Base-by-base conservation (phyloP, 1,140 invertebrate species). In the Aphidius ervi region DNA sequence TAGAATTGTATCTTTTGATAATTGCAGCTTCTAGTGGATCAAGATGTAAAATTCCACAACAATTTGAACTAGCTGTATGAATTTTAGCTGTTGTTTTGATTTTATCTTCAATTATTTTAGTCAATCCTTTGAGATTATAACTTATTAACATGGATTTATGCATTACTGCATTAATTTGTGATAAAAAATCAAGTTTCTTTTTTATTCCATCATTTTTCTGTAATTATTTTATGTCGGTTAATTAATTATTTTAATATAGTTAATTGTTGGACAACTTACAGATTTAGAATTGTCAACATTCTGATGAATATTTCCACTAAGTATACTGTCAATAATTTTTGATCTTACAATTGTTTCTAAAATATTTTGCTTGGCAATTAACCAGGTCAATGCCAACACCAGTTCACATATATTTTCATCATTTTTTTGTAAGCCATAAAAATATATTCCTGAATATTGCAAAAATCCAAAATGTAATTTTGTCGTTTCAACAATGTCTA, bases 91-190 rank as follows among this genome's bases (percentile, higher is more conserved):
- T 56, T 10, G 77, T 46, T 61, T 71, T 76, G 6, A 63, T 52
- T 70, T 70, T 74, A 58, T 74, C 67, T 6, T 5, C 5, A 7
- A 65, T 42, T 20, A 78, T 50, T 58, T 79, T 73, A 2, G 62
- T 63, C 20, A 79, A 76, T 46, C 69, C 68, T 59, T 71, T 77
- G 5, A 78, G 59, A 65, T 78, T 78, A 46, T 67, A 63, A 65
- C 67, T 74, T 10, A 79, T 62, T 62, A 67, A 72, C 37, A 69
- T 68, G 64, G 65, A 70, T 39, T 68, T 63, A 6, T 70, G 58
- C 6, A 74, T 46, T 47, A 75, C 65, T 50, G 57, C 61, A 46
- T 68, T 58, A 31, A 72, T 61, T 56, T 67, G 63, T 4, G 42
- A 10, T 20, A 9, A 54, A 46, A 46, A 8, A 16, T 63, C 50